These are phyloP conservation scores for Phainopepla nitens DNA, from an alignment of 2,113 vertebrate genomes.

Conservation along the genomic window DNA sequence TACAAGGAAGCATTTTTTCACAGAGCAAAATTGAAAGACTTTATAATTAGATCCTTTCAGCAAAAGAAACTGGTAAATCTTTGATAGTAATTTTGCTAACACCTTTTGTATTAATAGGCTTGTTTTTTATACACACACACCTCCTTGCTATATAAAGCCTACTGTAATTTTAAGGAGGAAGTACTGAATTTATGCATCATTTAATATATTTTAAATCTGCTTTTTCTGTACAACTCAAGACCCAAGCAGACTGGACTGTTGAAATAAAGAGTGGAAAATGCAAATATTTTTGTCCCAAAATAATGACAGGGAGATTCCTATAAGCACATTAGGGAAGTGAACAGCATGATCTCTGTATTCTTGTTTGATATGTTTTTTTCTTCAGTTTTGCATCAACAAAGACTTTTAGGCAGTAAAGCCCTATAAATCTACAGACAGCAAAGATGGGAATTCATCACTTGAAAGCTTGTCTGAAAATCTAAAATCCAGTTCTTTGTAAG, in stretches of 20 bases:
- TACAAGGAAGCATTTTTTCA: background rate
- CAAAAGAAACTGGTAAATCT: background rate
- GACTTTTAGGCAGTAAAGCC: background rate
- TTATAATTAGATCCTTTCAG: background rate
- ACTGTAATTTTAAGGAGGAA: background rate
- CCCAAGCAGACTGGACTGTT: background rate
- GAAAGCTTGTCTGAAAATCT: background rate
- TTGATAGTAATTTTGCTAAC: background rate
- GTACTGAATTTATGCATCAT: background rate
- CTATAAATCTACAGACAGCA: background rate
- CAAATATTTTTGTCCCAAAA: background rate
- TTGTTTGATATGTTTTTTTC: background rate
- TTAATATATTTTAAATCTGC: background rate
- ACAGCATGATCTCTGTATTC: background rate
- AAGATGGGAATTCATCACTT: background rate
- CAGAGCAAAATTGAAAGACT: background rate
- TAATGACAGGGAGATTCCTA: background rate
- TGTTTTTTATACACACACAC: background rate
- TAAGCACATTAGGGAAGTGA: background rate
- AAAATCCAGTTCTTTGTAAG: background rate
- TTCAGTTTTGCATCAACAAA: background rate
- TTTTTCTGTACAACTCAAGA: background rate
- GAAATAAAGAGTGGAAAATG: background rate
- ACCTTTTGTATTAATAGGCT: background rate
- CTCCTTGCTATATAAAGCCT: background rate